These are phyloP conservation scores for Volucella zonaria DNA, from an alignment of 2,888 invertebrate species.

Conservation along the genomic window DNA sequence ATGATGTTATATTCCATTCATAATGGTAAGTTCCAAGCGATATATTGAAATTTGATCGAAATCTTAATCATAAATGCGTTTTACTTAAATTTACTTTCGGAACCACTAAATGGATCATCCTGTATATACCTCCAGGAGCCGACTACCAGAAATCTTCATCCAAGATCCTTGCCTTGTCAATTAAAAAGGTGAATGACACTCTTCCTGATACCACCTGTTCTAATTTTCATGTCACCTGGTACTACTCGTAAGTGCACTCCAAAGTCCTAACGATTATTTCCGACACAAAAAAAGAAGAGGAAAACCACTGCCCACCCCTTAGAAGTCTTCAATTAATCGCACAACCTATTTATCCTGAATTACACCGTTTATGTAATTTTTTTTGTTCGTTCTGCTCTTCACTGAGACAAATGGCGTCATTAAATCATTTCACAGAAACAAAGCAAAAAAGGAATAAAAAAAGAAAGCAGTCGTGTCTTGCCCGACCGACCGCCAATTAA, in stretches of 20 bases:
- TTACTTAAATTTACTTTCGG: no score
- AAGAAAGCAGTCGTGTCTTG: slow-evolving; percentile 11
- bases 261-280: slow-evolving; percentile 29
- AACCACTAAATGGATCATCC: no score
- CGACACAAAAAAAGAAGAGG: background rate
- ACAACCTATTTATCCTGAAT: slow-evolving; percentile 58
- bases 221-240: slow-evolving; percentile 41
- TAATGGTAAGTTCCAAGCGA: no score
- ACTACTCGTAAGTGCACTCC: slow-evolving; percentile 29
- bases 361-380: slow-evolving; percentile 24
- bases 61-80: no score
- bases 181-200: no score
- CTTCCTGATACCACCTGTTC: background rate
- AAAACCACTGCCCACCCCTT: slow-evolving; percentile 14
- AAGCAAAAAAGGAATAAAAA: slow-evolving; percentile 24
- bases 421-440: slow-evolving; percentile 67
- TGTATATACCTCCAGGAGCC: no score
- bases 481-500: slow-evolving; percentile 64
- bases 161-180: no score
- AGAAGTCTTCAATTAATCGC: slow-evolving; percentile 54
- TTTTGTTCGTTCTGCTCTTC: slow-evolving; percentile 25
- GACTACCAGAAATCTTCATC: no score
- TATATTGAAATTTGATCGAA: no score
- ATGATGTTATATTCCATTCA: no score
- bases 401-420: slow-evolving; percentile 65